These are phyloP conservation scores for Paracanthobrama guichenoti DNA, from an alignment of 2,113 vertebrate genomes.

Conservation along the genomic window DNA sequence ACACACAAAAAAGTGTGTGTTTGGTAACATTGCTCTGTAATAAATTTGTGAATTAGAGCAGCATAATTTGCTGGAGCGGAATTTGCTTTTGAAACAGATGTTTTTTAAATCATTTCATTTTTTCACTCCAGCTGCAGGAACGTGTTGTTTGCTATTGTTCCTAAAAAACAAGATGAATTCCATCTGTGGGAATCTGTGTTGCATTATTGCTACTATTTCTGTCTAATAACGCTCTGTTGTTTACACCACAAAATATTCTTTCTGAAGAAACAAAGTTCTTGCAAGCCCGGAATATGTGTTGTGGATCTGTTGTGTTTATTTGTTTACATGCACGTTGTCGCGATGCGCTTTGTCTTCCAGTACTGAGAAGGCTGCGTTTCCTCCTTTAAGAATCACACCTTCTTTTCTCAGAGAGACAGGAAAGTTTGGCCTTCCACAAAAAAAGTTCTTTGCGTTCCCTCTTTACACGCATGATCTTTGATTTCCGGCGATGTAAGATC, in stretches of 20 bases:
- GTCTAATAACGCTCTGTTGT: constrained; percentile 47
- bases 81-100: constrained; percentile 52
- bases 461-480: constrained; percentile 76
- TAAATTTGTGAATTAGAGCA: constrained; percentile 53
- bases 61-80: constrained; percentile 43
- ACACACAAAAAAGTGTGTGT: not conserved
- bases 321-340: constrained; percentile 47
- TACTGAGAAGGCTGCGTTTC: constrained; percentile 21
- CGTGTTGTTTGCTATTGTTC: constrained; percentile 46
- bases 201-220: constrained; percentile 52
- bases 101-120: constrained; percentile 41
- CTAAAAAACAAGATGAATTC: constrained; percentile 53
- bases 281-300: constrained; percentile 36
- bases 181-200: constrained; percentile 33
- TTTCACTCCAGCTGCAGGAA: constrained; percentile 18
- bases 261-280: constrained; percentile 50
- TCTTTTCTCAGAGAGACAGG: constrained; percentile 53
- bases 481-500: constrained; percentile 78
- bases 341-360: constrained; percentile 49
- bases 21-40: constrained; percentile 42
- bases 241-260: constrained; percentile 49
- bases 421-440: constrained; percentile 74
- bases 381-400: constrained; percentile 28
- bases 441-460: constrained; percentile 67
- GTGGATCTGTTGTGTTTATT: constrained; percentile 30